Evolutionary conservation across 2,797 vertebrate genomes (phyloP).

Genomic region (Tapirus indicus): DNA sequence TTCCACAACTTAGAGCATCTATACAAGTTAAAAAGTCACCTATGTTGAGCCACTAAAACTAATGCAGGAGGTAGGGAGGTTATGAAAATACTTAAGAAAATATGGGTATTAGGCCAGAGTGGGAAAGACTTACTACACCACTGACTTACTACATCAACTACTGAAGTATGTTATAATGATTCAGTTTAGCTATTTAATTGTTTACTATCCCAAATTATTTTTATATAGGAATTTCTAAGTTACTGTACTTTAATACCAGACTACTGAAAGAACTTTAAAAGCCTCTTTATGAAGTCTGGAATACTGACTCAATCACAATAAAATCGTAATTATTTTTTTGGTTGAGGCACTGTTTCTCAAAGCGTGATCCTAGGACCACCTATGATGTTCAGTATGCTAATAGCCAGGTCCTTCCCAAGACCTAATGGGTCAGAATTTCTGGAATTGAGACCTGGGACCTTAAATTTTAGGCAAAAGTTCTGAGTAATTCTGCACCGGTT

Average conservation of each 20-base stretch:
- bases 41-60: background rate
- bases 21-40: background rate
- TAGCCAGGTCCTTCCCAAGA: background rate
- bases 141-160: background rate
- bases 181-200: background rate
- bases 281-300: background rate
- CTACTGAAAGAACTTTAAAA: background rate
- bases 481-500: background rate
- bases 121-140: background rate
- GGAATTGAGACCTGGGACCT: background rate
- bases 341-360: background rate
- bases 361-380: accelerated
- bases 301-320: background rate
- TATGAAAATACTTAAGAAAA: background rate
- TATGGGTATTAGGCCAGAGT: background rate
- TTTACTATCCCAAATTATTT: background rate
- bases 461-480: background rate
- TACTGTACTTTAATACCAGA: conserved; percentile 54
- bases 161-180: no score
- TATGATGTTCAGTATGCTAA: accelerated
- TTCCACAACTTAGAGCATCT: background rate
- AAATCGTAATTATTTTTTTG: background rate
- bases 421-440: background rate
- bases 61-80: background rate
- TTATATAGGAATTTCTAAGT: background rate